phyloP scores from a whole-genome alignment of 2,113 vertebrate species.

The Dasypus novemcinctus region DNA sequence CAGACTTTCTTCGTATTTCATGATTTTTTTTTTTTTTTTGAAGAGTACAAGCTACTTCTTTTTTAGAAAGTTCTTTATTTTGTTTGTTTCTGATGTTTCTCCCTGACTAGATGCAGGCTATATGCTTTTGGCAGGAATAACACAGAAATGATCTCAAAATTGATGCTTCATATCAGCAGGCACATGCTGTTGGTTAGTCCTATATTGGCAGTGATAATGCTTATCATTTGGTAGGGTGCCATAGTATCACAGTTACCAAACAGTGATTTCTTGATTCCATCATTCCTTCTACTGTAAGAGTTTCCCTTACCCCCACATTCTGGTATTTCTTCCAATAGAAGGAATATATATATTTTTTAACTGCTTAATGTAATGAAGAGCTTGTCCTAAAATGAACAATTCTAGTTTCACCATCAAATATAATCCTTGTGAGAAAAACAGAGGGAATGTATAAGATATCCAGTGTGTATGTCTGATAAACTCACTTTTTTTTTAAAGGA shows the following conservation, averaged over 20 bases:
- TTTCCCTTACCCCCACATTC: not conserved
- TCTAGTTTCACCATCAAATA: not conserved
- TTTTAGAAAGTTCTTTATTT: not conserved
- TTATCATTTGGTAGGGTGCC: not conserved
- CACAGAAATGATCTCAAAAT: not conserved
- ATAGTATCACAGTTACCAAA: not conserved
- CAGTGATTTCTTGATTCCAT: slow-evolving; percentile 6
- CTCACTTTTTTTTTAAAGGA: not conserved
- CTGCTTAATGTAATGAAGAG: not conserved
- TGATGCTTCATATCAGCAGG: not conserved
- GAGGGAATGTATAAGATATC: not conserved
- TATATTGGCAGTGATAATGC: not conserved
- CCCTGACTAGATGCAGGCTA: not conserved
- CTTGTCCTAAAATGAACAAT: not conserved
- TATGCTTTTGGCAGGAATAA: not conserved
- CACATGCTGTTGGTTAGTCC: not conserved
- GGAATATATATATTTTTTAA: not conserved
- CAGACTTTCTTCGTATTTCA: not conserved
- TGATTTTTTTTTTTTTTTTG: not conserved
- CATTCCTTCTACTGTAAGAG: not conserved
- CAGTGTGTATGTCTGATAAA: not conserved
- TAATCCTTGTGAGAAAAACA: slow-evolving; percentile 12
- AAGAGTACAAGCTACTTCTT: not conserved
- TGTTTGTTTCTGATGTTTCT: not conserved
- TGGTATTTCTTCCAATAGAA: not conserved